Evolutionary conservation across 2,797 vertebrate species (phyloP).

Genomic region (Danio kyathit): DNA sequence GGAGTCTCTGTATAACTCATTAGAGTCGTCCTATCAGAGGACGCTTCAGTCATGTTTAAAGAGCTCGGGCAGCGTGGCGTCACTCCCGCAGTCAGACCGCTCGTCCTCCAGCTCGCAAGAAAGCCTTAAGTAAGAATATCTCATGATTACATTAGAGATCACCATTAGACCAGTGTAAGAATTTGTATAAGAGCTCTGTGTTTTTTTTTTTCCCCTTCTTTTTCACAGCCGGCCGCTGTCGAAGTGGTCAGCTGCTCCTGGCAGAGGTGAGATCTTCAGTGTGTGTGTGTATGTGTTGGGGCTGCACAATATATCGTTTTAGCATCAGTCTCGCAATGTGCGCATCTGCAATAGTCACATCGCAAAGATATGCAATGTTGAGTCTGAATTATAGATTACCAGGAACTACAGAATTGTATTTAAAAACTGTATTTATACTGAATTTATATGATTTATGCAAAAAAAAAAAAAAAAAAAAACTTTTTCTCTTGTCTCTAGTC

Average conservation of each 20-base stretch:
- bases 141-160: not conserved
- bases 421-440: too few relatives aligned
- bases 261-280: constrained; percentile 83
- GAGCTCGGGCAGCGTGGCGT: constrained; percentile 93
- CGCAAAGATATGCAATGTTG: too few relatives aligned
- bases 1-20: constrained; percentile 91
- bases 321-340: too few relatives aligned
- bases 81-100: constrained; percentile 95
- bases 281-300: too few relatives aligned
- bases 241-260: constrained; percentile 91
- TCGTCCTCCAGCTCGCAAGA: constrained; percentile 98
- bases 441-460: too few relatives aligned
- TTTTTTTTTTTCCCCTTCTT: not conserved
- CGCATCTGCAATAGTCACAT: too few relatives aligned
- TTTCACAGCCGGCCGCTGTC: constrained; percentile 86
- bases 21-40: constrained; percentile 93
- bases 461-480: too few relatives aligned
- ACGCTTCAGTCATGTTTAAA: constrained; percentile 91
- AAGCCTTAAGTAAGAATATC: constrained; percentile 92
- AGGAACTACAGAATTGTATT: too few relatives aligned
- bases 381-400: too few relatives aligned
- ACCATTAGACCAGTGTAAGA: not conserved
- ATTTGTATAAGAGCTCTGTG: not conserved
- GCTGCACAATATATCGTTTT: too few relatives aligned
- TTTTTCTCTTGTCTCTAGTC: too few relatives aligned